Conservation (phyloP, 2,797 vertebrate species). For the Limosa lapponica region DNA sequence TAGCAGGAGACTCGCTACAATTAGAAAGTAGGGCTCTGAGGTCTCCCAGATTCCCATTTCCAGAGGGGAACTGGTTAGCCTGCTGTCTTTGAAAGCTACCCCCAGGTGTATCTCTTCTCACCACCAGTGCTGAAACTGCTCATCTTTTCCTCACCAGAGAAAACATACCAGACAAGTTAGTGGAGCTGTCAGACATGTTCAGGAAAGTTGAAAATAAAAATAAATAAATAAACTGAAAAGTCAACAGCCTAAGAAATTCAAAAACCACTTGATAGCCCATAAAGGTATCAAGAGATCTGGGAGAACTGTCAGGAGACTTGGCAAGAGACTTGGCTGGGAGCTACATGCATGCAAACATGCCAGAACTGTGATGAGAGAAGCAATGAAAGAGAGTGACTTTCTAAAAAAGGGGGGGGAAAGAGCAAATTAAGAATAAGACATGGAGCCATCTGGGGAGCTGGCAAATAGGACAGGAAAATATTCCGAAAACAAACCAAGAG, state of each 20-base stretch:
- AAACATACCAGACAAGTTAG: neutral
- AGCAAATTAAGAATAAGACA: slow-evolving; percentile 28
- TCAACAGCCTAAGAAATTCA: slow-evolving; percentile 13
- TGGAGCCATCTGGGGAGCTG: slow-evolving; percentile 22
- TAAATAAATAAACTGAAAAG: neutral
- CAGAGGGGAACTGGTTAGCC: neutral
- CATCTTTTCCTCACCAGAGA: neutral
- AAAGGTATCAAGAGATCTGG: neutral
- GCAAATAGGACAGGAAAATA: slow-evolving; percentile 30
- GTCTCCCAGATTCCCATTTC: neutral
- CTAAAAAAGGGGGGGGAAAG: neutral
- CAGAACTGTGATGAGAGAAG: slow-evolving; percentile 40
- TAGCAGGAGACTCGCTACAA: neutral
- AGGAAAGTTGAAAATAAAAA: neutral
- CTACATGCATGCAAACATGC: neutral
- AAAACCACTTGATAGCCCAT: slow-evolving; percentile 9
- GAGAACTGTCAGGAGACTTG: slow-evolving; percentile 27
- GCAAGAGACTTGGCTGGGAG: slow-evolving; percentile 10
- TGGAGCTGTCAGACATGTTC: neutral
- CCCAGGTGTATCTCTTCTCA: neutral
- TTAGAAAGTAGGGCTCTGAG: neutral
- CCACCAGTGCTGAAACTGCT: neutral
- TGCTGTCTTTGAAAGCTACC: neutral
- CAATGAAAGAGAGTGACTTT: neutral
- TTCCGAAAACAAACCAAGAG: slow-evolving; percentile 43